Evolutionary conservation across 2,113 vertebrate species (phyloP).

Genomic region (Epinephelus lanceolatus): DNA sequence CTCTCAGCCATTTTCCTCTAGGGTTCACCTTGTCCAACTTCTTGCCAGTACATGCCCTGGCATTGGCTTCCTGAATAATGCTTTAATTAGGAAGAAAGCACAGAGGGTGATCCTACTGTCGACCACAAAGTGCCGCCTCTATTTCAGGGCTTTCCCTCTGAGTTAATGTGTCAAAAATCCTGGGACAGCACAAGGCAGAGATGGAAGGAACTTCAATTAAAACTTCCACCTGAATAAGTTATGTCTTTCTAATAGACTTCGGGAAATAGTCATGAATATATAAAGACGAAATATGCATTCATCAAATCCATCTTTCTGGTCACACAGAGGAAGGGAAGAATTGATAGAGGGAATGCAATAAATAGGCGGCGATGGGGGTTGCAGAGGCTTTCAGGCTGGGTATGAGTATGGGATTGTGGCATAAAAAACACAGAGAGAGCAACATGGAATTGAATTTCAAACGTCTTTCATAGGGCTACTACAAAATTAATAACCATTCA

Average conservation of each 20-base stretch:
- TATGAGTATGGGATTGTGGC: background rate
- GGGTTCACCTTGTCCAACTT: conserved; percentile 42
- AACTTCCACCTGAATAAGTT: conserved; percentile 41
- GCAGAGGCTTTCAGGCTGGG: conserved; percentile 1
- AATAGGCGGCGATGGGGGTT: background rate
- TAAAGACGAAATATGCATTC: conserved; percentile 49
- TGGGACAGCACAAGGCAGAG: background rate
- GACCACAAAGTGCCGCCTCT: conserved; percentile 7
- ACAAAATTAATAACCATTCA: conserved; percentile 21
- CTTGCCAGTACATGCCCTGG: conserved; percentile 17
- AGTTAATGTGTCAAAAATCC: conserved; percentile 9
- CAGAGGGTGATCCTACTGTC: conserved; percentile 14
- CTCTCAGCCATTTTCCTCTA: conserved; percentile 17
- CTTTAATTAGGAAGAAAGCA: conserved; percentile 45
- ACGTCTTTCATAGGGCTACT: background rate
- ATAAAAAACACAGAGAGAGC: background rate
- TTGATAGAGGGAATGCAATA: conserved; percentile 23
- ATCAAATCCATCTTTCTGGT: conserved; percentile 58
- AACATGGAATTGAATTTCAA: conserved; percentile 25
- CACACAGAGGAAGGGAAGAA: conserved; percentile 20
- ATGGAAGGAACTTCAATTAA: conserved; percentile 34
- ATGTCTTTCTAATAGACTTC: conserved; percentile 54
- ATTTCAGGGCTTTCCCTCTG: conserved; percentile 17
- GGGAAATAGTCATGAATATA: conserved; percentile 70
- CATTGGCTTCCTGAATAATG: conserved; percentile 23